Conservation (phyloP, 2,113 vertebrate genomes). For the Notarius lentiginosus region DNA sequence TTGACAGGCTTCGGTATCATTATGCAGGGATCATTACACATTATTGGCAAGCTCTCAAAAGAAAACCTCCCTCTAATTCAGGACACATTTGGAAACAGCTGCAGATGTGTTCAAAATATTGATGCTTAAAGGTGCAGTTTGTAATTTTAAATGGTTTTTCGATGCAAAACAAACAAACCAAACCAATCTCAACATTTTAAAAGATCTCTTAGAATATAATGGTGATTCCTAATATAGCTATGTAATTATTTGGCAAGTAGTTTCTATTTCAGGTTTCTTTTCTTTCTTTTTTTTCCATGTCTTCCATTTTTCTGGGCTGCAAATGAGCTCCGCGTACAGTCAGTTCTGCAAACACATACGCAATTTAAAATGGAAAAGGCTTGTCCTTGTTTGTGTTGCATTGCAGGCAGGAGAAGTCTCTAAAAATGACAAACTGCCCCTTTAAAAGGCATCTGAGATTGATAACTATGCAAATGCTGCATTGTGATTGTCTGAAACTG, state of each 20-base stretch:
- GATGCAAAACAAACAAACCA: background rate
- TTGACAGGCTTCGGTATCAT: constrained; percentile 11
- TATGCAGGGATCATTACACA: constrained; percentile 20
- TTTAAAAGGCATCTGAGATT: background rate
- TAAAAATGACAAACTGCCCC: background rate
- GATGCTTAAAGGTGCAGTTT: constrained; percentile 11
- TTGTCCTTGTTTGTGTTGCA: background rate
- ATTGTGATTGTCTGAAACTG: constrained; percentile 17
- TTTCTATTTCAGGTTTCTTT: background rate
- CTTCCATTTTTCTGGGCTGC: background rate
- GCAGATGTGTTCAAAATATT: background rate
- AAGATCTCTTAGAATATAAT: background rate
- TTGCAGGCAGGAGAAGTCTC: background rate
- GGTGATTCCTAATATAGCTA: background rate
- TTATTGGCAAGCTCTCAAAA: constrained; percentile 18
- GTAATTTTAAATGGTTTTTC: background rate
- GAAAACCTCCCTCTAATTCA: background rate
- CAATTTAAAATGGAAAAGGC: background rate
- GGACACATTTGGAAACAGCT: constrained; percentile 3
- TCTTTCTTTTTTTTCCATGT: background rate
- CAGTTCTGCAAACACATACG: background rate
- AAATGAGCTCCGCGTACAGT: background rate
- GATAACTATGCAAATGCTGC: background rate
- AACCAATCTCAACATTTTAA: background rate
- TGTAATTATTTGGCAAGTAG: background rate